A percentile compares a stretch with the other conserved stretches of the same genome.
These are phyloP conservation scores for Notodonta dromedarius DNA, from an alignment of 2,888 invertebrate species.

Conservation along the genomic window DNA sequence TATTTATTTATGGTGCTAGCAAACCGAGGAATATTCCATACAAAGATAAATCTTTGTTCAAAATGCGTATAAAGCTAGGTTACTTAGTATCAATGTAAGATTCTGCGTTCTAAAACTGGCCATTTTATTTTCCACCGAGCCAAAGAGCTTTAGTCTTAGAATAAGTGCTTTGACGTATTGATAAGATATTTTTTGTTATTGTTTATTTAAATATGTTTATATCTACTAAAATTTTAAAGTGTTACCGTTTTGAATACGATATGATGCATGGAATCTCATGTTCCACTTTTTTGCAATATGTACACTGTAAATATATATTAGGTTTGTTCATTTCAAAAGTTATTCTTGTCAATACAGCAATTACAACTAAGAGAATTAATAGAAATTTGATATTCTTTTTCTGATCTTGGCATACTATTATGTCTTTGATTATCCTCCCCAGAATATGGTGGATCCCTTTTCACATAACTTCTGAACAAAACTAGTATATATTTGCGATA, in stretches of 20 bases:
- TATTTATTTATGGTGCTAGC: conserved; percentile 52
- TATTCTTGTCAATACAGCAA: too few relatives aligned
- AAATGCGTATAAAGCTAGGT: background rate
- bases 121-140: conserved; percentile 34
- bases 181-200: conserved; percentile 31
- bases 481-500: too few relatives aligned
- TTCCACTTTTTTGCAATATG: too few relatives aligned
- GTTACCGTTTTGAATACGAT: conserved; percentile 5
- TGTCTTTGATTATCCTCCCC: too few relatives aligned
- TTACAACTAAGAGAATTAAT: too few relatives aligned
- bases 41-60: conserved; percentile 1
- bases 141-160: conserved; percentile 45
- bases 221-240: conserved; percentile 26
- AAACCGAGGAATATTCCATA: conserved; percentile 14
- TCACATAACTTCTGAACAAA: too few relatives aligned
- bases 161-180: conserved; percentile 24
- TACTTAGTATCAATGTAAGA: background rate
- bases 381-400: too few relatives aligned
- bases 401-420: too few relatives aligned
- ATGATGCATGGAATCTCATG: background rate
- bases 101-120: conserved; percentile 28
- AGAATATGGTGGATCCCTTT: too few relatives aligned
- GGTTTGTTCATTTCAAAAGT: too few relatives aligned
- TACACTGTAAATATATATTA: too few relatives aligned
- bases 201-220: conserved; percentile 27